Base-by-base conservation (phyloP, 2,888 invertebrate species). In the Thumatha senex region DNA sequence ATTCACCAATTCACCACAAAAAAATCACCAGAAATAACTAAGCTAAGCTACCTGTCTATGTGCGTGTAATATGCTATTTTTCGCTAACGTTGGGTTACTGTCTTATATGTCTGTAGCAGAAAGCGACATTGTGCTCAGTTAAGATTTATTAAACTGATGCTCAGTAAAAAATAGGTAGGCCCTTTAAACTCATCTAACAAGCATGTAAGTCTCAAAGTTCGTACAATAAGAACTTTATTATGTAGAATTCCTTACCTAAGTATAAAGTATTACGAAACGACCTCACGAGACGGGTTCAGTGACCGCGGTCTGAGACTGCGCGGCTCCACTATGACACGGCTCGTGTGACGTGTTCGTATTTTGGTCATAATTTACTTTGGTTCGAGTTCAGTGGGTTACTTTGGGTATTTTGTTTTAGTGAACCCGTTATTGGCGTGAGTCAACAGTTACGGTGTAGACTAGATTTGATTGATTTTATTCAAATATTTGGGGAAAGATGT, bases 241-340 rank as follows among this genome's bases (percentile, higher is more conserved):
- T 24, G 5, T 24, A 68, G 58, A 64, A 46, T 65, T 68, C 61
- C 58, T 66, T 61, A 54, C 58, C 54, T 67, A 68, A 50, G 42
- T 42, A 42, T 41, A 46, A 55, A 61, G 67, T 65, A 58, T 67
- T 64, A 61, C 61, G 63, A 56, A 58, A 59, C 55, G 66, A 40
- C 50, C 47, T 36, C 54, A 56, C 34, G 70, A 53, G 34, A 45
- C n/a, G 66, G 54, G 74, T 78, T 69, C 73, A 49, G 41, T 51
- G 73, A 72, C 76, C 79, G 67, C 65, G 58, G 58, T 48, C 55
- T 38, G 58, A 72, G 72, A 72, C 68, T 48, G 73, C 67, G 59
- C 67, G 78, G 41, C 61, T 65, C 68, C 64, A 67, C 42, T 41
- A 51, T 40, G 40, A 52, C 45, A 47, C 46, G 34, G 14, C 29